A percentile compares a stretch with the other conserved stretches of the same genome.
Conservation (phyloP, 2,113 vertebrate species). For the Poeciliopsis turrubarensis region DNA sequence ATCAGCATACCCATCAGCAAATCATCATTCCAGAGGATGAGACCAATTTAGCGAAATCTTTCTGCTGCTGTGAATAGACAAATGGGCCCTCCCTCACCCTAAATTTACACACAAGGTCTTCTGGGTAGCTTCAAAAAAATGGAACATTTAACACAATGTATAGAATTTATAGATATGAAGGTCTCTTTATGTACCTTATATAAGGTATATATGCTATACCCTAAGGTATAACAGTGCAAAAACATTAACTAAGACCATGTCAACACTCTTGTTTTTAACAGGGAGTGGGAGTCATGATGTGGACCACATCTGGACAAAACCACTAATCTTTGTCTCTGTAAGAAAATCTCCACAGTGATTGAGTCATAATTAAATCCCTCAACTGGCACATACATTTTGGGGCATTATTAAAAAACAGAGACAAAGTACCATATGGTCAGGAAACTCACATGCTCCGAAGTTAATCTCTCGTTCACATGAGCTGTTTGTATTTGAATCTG, state of each 20-base stretch:
- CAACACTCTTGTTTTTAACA: background rate
- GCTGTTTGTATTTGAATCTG: too few relatives aligned
- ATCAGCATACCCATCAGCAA: too few relatives aligned
- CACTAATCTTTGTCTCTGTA: background rate
- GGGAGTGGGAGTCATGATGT: background rate
- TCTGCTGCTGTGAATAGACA: conserved; percentile 71
- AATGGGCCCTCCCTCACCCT: conserved; percentile 59
- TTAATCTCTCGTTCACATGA: too few relatives aligned
- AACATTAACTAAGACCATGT: background rate
- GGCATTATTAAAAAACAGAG: background rate
- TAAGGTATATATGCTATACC: too few relatives aligned
- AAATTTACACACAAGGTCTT: conserved; percentile 2
- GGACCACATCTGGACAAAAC: background rate
- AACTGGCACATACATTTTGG: background rate
- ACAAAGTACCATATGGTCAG: background rate
- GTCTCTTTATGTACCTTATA: too few relatives aligned
- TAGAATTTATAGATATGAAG: too few relatives aligned
- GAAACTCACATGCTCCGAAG: background rate
- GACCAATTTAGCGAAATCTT: conserved; percentile 72
- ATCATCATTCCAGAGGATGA: conserved; percentile 72
- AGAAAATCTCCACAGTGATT: background rate
- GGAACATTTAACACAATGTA: too few relatives aligned
- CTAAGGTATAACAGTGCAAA: too few relatives aligned
- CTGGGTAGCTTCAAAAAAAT: conserved; percentile 8
- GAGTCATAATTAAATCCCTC: background rate